Evolutionary conservation across 2,113 vertebrate genomes (phyloP).

Genomic region (Sinocyclocheilus anshuiensis): DNA sequence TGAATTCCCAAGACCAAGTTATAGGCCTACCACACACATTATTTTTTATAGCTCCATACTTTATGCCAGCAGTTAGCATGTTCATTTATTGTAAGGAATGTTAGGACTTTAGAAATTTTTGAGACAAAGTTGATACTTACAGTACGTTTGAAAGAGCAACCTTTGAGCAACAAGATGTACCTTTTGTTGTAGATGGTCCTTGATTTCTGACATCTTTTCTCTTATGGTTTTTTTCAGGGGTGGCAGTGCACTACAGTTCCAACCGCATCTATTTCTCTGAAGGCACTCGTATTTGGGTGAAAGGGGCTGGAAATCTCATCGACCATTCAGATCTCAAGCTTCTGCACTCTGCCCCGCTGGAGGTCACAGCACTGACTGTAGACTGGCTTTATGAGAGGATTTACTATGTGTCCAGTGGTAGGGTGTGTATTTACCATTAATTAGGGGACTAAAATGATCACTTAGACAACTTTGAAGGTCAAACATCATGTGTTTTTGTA

Average conservation of each 20-base stretch:
- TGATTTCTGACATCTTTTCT: not conserved
- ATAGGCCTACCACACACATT: not conserved
- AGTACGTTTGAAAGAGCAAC: not conserved
- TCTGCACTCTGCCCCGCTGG: constrained; percentile 69
- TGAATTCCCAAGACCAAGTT: not conserved
- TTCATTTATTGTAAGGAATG: not conserved
- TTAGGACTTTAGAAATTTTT: not conserved
- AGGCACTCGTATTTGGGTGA: constrained; percentile 75
- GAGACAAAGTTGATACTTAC: not conserved
- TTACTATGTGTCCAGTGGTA: constrained; percentile 76
- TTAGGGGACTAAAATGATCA: not conserved
- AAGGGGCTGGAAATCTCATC: constrained; percentile 68
- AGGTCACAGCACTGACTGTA: constrained; percentile 74
- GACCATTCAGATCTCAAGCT: constrained; percentile 68
- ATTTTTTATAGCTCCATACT: not conserved
- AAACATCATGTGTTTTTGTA: not conserved
- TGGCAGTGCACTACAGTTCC: constrained; percentile 70
- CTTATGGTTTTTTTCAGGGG: constrained; percentile 64
- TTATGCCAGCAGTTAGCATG: not conserved
- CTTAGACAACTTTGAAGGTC: not conserved
- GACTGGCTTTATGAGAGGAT: constrained; percentile 79
- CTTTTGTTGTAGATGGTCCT: not conserved
- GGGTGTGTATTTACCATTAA: constrained; percentile 63
- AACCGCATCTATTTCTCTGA: constrained; percentile 78
- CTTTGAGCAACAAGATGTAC: not conserved